A percentile compares a stretch with the other conserved stretches of the same genome.
Conservation (phyloP, 1,140 invertebrate species). For the Helicoverpa armigera region DNA sequence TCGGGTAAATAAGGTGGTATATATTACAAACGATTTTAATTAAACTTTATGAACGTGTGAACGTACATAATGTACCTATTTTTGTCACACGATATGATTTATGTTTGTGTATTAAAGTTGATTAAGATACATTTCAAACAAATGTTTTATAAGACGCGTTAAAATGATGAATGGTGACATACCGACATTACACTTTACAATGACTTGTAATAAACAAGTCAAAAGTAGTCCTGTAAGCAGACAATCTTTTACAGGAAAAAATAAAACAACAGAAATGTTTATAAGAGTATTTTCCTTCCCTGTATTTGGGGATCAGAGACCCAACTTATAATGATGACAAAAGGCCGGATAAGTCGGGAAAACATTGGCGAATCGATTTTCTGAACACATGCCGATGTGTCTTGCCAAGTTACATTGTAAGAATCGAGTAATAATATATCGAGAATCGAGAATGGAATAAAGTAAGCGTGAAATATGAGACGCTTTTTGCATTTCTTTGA, state of each 20-base stretch:
- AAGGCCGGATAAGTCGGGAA: not conserved
- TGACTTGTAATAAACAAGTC: no score
- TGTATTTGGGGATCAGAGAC: not conserved
- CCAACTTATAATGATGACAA: slow-evolving; percentile 25
- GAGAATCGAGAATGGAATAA: not conserved
- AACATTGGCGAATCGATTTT: slow-evolving; percentile 18
- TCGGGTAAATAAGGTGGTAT: slow-evolving; percentile 52
- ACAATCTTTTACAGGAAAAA: not conserved
- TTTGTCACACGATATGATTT: not conserved
- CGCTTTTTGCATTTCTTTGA: not conserved
- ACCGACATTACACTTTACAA: not conserved
- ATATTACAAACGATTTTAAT: slow-evolving; percentile 54
- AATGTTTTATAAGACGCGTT: not conserved
- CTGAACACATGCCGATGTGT: not conserved
- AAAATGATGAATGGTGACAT: not conserved
- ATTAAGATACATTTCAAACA: not conserved
- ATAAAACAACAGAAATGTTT: not conserved
- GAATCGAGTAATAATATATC: not conserved
- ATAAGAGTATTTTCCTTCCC: not conserved
- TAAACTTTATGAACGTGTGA: slow-evolving; percentile 55
- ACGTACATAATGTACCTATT: slow-evolving; percentile 33
- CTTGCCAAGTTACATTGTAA: slow-evolving; percentile 18
- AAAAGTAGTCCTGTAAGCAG: not conserved
- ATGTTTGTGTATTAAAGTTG: not conserved
- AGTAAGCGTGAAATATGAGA: not conserved